Base-by-base conservation (phyloP, 2,113 vertebrate genomes). In the Symphodus melops region DNA sequence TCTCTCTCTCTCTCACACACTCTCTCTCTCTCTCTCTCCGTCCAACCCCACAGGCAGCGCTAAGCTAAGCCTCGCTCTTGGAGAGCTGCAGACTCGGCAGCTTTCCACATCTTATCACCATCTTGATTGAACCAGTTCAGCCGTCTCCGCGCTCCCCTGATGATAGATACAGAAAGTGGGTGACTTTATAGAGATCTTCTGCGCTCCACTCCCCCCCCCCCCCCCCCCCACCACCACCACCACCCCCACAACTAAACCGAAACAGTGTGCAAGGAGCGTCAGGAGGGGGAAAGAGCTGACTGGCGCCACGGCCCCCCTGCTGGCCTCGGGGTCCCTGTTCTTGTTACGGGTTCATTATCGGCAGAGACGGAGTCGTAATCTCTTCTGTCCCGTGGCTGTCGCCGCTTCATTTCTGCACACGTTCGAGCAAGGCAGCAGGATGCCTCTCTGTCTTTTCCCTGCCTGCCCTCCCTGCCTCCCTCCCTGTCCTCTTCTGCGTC, bases 61-160 rank as follows among this genome's bases (percentile, higher is more conserved):
- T 19, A 63, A 75, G 89, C 83, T 76, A 42, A 90, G 86, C 83
- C 77, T 49, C 70, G 0, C 65, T 83, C 79, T 70, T 77, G 68
- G 80, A 85, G 84, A 89, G 84, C 87, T 75, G 86, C 88, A 51
- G 85, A 82, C 71, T 90, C 66, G 78, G 84, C 90, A 89, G 84
- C 87, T 89, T 89, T 78, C 75, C 77, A 76, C 84, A 70, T 87
- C 89, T 91, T 89, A 90, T 90, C 89, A 39, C 83, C 80, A 84
- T 92, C 91, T 88, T 77, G 88, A 90, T 87, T 92, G 83, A 83
- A 82, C 59, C 84, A 53, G 67, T 82, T 83, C 82, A 81, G 84
- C 77, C 89, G 48, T 76, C 70, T 64, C 81, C 25, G 56, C 63
- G 17, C 83, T 75, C 83, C 73, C 73, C 73, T 16, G 86, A 88